Percentiles rank a stretch among this genome's conserved stretches.
Conservation (phyloP, 1,140 invertebrate genomes). For the Helicoverpa armigera region DNA sequence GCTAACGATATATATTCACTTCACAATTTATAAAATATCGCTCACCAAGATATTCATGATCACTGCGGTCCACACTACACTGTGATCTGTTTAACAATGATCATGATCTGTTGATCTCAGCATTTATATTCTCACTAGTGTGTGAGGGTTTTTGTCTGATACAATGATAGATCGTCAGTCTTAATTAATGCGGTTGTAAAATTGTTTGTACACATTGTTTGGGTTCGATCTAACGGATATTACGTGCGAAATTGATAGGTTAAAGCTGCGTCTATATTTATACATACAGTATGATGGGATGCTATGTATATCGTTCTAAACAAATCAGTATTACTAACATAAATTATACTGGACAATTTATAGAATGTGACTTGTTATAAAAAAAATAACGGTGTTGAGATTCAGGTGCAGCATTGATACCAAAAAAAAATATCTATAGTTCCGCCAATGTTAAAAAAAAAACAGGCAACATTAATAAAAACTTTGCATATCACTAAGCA, state of each 20-base stretch:
- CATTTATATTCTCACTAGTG: slow-evolving; percentile 39
- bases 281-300: background rate
- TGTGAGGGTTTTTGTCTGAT: slow-evolving; percentile 31
- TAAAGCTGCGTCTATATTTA: background rate
- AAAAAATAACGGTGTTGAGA: too few species aligned
- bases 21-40: slow-evolving; percentile 7
- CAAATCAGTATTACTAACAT: too few species aligned
- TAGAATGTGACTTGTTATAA: too few species aligned
- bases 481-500: background rate
- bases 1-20: background rate
- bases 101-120: slow-evolving; percentile 35
- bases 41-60: slow-evolving; percentile 49
- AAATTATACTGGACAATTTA: too few species aligned
- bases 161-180: slow-evolving; percentile 10
- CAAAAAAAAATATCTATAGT: too few species aligned
- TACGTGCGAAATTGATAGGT: slow-evolving; percentile 5
- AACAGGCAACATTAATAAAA: too few species aligned
- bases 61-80: slow-evolving; percentile 41
- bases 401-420: too few species aligned
- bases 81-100: slow-evolving; percentile 47
- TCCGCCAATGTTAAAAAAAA: too few species aligned
- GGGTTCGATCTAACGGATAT: background rate
- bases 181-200: slow-evolving; percentile 36
- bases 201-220: slow-evolving; percentile 26
- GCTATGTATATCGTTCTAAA: too few species aligned